A percentile compares a stretch with the other conserved stretches of the same genome.
Evolutionary conservation across 2,888 invertebrate genomes (phyloP).

Genomic region (Isoperla grammatica): DNA sequence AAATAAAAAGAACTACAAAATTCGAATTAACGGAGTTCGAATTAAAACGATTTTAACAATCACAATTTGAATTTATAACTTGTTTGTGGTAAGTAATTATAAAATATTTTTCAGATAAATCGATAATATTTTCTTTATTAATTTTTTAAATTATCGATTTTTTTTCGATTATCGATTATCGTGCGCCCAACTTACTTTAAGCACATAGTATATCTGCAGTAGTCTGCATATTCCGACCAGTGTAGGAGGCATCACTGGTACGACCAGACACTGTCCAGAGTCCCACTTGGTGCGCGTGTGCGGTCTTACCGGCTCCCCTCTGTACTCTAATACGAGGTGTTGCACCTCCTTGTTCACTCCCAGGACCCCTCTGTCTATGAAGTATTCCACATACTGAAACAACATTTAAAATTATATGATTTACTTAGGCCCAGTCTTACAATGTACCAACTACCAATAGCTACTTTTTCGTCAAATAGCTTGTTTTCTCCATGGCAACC

Average conservation of each 20-base stretch:
- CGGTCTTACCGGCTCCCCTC: slow-evolving; percentile 57
- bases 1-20: too few species aligned
- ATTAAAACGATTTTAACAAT: too few species aligned
- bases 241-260: slow-evolving; percentile 72
- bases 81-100: too few species aligned
- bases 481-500: too few species aligned
- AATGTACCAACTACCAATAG: slow-evolving; percentile 2
- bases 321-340: slow-evolving; percentile 64
- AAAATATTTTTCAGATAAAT: too few species aligned
- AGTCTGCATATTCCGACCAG: slow-evolving; percentile 64
- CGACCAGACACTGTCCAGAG: slow-evolving; percentile 57
- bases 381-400: slow-evolving; percentile 65
- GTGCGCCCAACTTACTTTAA: slow-evolving; percentile 57
- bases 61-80: too few species aligned
- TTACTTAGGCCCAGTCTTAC: too few species aligned
- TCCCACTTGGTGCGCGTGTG: slow-evolving; percentile 61
- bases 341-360: slow-evolving; percentile 64
- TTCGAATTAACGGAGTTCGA: too few species aligned
- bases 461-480: background rate
- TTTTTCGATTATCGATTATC: too few species aligned
- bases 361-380: slow-evolving; percentile 66
- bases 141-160: too few species aligned
- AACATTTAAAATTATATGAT: too few species aligned
- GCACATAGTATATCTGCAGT: slow-evolving; percentile 64
- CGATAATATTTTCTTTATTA: too few species aligned